Conservation (phyloP, 2,797 vertebrate genomes). For the Myiothlypis chrysogaster region DNA sequence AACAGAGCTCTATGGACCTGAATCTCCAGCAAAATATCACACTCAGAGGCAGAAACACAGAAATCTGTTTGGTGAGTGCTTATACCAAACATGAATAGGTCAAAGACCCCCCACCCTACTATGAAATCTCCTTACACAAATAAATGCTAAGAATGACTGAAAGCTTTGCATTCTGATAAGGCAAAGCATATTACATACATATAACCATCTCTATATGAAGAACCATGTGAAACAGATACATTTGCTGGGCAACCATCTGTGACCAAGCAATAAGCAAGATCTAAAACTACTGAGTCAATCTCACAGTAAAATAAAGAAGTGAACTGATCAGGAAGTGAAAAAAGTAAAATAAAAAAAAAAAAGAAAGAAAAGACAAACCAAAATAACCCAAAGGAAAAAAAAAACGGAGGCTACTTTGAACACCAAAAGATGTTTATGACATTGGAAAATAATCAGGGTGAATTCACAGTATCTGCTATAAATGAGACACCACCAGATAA, state of each 20-base stretch:
- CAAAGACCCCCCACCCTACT: neutral
- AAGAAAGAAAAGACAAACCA: neutral
- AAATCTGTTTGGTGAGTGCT: neutral
- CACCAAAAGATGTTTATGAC: neutral
- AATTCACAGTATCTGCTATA: neutral
- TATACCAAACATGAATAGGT: neutral
- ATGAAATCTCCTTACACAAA: neutral
- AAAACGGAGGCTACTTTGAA: neutral
- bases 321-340: neutral
- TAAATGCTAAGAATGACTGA: neutral
- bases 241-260: conserved; percentile 10
- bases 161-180: neutral
- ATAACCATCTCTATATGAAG: neutral
- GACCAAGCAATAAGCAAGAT: conserved; percentile 14
- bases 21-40: neutral
- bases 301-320: neutral
- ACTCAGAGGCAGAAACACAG: neutral
- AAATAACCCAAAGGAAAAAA: neutral
- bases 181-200: neutral
- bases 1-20: neutral
- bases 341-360: neutral
- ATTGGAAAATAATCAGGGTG: neutral
- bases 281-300: neutral
- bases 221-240: neutral
- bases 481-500: neutral